Percentiles rank a stretch among this genome's conserved stretches.
phyloP scores from a whole-genome alignment of 2,113 vertebrate genomes.

The Rhinogobius similis region DNA sequence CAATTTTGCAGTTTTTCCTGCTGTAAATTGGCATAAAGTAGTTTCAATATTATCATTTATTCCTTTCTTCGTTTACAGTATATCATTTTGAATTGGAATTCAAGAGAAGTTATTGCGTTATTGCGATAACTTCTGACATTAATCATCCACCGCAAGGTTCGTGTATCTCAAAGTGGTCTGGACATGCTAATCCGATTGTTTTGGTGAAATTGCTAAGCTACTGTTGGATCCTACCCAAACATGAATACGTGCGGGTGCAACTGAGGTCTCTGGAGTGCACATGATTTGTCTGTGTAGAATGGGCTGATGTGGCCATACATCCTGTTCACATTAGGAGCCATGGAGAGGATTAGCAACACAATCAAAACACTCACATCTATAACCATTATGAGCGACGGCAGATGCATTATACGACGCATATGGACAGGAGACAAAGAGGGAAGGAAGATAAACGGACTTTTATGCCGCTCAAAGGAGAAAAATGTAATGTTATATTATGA shows the following conservation, averaged over 20 bases:
- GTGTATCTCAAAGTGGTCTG: neutral
- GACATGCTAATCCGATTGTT: constrained; percentile 5
- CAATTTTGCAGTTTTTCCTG: no score
- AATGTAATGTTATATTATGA: neutral
- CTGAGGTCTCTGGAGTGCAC: constrained; percentile 28
- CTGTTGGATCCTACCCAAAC: neutral
- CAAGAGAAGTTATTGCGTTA: neutral
- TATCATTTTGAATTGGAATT: no score
- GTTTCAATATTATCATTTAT: no score
- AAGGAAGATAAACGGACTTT: neutral
- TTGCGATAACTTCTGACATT: neutral
- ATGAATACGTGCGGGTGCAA: constrained; percentile 26
- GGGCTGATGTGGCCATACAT: constrained; percentile 46
- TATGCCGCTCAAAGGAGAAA: neutral
- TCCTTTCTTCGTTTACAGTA: no score
- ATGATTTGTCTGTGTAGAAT: constrained; percentile 26
- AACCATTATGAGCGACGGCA: constrained; percentile 17
- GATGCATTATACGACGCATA: neutral
- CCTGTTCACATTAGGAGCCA: constrained; percentile 54
- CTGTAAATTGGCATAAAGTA: no score
- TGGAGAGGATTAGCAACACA: constrained; percentile 31
- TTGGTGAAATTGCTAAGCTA: neutral
- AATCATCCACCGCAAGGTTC: neutral
- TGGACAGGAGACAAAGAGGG: neutral
- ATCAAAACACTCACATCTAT: constrained; percentile 16